These are phyloP conservation scores for Anoplopoma fimbria DNA, from an alignment of 2,113 vertebrate genomes.

Conservation along the genomic window DNA sequence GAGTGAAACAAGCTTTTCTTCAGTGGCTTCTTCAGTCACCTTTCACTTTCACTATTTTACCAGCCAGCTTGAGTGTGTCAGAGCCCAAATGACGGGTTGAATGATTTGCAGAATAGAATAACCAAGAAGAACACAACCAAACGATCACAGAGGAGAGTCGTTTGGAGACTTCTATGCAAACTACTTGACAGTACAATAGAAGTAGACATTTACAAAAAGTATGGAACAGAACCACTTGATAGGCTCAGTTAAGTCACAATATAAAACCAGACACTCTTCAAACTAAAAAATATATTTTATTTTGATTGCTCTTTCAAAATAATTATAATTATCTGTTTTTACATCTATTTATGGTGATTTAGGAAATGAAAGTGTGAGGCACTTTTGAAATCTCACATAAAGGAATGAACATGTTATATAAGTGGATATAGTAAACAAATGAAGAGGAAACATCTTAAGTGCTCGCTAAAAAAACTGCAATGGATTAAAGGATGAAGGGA, in stretches of 20 bases:
- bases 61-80: slow-evolving; percentile 28
- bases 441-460: not conserved
- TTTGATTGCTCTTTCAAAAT: not conserved
- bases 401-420: not conserved
- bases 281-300: not conserved
- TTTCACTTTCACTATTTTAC: slow-evolving; percentile 43
- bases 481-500: slow-evolving; percentile 2
- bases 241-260: not conserved
- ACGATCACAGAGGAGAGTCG: not conserved
- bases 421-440: not conserved
- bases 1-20: slow-evolving; percentile 29
- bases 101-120: not conserved
- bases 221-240: not conserved
- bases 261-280: not conserved
- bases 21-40: slow-evolving; percentile 26
- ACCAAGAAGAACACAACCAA: not conserved
- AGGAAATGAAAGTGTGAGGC: not conserved
- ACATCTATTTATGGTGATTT: not conserved
- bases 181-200: not conserved
- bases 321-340: no score
- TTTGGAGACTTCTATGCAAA: not conserved
- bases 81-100: not conserved
- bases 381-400: not conserved
- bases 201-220: not conserved
- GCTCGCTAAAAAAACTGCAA: not conserved